Evolutionary conservation across 2,797 vertebrate species (phyloP), one percentile per base, ranked within the genome.

Genomic region (Ataeniobius toweri): DNA sequence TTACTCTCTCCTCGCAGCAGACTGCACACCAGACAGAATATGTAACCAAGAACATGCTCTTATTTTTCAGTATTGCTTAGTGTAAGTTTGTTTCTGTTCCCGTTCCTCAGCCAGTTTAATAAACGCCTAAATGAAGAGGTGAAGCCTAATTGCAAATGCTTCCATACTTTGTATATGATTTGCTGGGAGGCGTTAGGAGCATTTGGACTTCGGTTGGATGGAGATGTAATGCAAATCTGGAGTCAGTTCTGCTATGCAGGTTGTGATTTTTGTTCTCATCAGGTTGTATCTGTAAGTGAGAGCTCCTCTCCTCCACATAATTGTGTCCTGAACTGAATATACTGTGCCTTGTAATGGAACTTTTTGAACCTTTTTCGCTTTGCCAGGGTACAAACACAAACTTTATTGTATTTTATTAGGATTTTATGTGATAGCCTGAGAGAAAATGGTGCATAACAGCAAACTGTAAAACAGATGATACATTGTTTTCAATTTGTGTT

Each of bases 1-100:
- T 39, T 46, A 26, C 48, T 76, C 73, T 61, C 58, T 63, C 22
- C 59, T 74, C 50, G 16, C 26, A 81, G 83, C 78, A 70, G 53
- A 50, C 61, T 7, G 24, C 56, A 26, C 58, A 61, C 24, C 50
- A 61, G 44, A 46, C 6, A 24, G 6, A 9, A 26, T 41, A 1
- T 44, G 50, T 18, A 12, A 22, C 55, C 74, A 73, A 13, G 5
- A 28, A 50, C 50, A 26, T 70, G 55, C 31, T 59, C 61, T 80
- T 71, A 28, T 28, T n/a, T 75, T 67, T 46, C 71, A 75, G 48
- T 53, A 18, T 74, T 75, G 24, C 41, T 58, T 9, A 51, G 67
- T 50, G 31, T 67, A 5, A 58, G 36, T 8, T 59, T 59, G 9
- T 65, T 16, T 81, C 6, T 9, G 0, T 55, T 44, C 69, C 13